A percentile compares a stretch with the other conserved stretches of the same genome.
Conservation (phyloP, 1,140 invertebrate species). For the Bilobella aurantiaca region DNA sequence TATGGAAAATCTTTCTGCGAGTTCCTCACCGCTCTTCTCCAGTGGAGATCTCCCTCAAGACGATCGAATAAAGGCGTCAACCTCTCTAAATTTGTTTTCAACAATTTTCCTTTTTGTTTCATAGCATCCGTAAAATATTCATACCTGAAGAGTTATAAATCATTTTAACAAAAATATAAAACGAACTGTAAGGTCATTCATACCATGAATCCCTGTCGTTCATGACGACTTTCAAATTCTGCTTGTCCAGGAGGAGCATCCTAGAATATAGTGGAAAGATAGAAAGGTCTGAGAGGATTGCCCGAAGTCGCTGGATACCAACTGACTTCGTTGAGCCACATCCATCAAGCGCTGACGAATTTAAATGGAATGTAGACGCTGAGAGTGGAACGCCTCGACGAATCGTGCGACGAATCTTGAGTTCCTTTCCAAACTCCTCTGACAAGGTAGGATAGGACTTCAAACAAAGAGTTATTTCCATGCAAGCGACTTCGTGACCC, state of each 20-base stretch:
- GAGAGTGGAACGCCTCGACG: not conserved
- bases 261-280: not conserved
- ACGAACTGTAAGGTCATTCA: not conserved
- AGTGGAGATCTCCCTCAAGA: not conserved
- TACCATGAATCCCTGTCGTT: not conserved
- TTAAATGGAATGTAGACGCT: not conserved
- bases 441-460: not conserved
- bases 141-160: not conserved
- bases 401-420: not conserved
- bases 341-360: not conserved
- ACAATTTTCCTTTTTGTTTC: not conserved
- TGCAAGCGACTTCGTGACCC: not conserved
- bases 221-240: not conserved
- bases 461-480: not conserved
- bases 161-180: no score
- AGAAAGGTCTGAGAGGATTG: not conserved
- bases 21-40: not conserved
- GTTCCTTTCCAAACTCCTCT: not conserved
- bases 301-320: not conserved
- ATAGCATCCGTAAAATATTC: not conserved
- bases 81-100: not conserved
- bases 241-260: not conserved
- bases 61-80: not conserved
- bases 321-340: not conserved
- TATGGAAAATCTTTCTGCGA: no score